Conservation (phyloP, 2,888 invertebrate genomes). For the Melitaea athalia region DNA sequence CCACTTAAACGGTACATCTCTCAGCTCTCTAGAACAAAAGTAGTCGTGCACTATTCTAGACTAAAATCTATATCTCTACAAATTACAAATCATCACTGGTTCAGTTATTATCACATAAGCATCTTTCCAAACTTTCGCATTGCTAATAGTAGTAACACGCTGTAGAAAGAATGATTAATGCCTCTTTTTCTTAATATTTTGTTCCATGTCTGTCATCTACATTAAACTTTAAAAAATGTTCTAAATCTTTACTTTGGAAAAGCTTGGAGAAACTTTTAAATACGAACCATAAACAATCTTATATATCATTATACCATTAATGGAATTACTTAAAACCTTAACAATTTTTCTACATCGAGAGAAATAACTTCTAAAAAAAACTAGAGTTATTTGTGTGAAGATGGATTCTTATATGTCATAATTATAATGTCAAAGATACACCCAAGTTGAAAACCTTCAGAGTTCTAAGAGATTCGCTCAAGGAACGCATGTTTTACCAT, state of each 20-base stretch:
- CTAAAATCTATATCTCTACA: too few species aligned
- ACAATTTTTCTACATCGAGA: constrained; percentile 4
- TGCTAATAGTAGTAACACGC: too few species aligned
- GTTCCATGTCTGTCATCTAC: too few species aligned
- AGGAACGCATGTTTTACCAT: constrained; percentile 14
- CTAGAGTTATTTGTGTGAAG: constrained; percentile 20
- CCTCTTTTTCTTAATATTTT: too few species aligned
- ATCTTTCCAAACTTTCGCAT: too few species aligned
- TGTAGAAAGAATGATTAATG: too few species aligned
- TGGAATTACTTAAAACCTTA: not conserved
- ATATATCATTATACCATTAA: not conserved
- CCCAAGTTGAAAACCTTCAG: constrained; percentile 7
- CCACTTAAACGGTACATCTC: not conserved
- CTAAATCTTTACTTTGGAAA: too few species aligned
- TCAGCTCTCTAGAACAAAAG: not conserved
- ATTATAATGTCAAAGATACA: constrained; percentile 22
- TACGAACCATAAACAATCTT: not conserved
- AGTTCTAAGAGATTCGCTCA: constrained; percentile 2
- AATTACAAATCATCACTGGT: too few species aligned
- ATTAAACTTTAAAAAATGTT: too few species aligned
- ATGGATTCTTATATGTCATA: constrained; percentile 16
- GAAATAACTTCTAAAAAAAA: not conserved
- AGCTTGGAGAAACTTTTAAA: not conserved
- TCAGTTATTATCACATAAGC: too few species aligned
- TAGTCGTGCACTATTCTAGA: too few species aligned